Percentiles rank a stretch among this genome's conserved stretches.
Evolutionary conservation across 1,140 invertebrate species (phyloP).

Genomic region (Philopotamus ludificatus): DNA sequence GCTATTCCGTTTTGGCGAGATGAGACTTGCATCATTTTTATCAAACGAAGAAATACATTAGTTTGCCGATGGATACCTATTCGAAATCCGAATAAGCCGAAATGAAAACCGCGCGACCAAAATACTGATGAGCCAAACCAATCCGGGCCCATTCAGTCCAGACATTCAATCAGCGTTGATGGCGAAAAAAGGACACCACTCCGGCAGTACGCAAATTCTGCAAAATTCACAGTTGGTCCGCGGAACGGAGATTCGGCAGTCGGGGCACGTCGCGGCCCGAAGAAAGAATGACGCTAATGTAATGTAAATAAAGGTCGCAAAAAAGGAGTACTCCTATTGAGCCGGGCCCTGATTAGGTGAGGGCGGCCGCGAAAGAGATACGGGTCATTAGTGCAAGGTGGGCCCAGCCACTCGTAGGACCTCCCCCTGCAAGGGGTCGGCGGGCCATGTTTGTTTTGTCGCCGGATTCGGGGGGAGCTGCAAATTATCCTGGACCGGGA

Average conservation of each 20-base stretch:
- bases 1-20: too few relatives aligned
- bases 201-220: not conserved
- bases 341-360: slow-evolving; percentile 21
- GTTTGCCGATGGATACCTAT: too few relatives aligned
- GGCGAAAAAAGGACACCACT: too few relatives aligned
- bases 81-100: too few relatives aligned
- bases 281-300: slow-evolving; percentile 34
- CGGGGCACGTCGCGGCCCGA: not conserved
- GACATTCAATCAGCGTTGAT: too few relatives aligned
- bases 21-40: too few relatives aligned
- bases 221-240: too few relatives aligned
- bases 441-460: too few relatives aligned
- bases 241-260: not conserved
- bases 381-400: slow-evolving; percentile 35
- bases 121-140: too few relatives aligned
- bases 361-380: slow-evolving; percentile 29
- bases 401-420: not conserved
- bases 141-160: too few relatives aligned
- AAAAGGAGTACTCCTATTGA: slow-evolving; percentile 23
- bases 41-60: too few relatives aligned
- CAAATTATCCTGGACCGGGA: slow-evolving; percentile 3
- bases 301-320: slow-evolving; percentile 38
- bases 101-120: too few relatives aligned
- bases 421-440: not conserved
- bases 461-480: not conserved